Evolutionary conservation across 2,113 vertebrate genomes (phyloP).

Genomic region (Ariopsis seemanni): DNA sequence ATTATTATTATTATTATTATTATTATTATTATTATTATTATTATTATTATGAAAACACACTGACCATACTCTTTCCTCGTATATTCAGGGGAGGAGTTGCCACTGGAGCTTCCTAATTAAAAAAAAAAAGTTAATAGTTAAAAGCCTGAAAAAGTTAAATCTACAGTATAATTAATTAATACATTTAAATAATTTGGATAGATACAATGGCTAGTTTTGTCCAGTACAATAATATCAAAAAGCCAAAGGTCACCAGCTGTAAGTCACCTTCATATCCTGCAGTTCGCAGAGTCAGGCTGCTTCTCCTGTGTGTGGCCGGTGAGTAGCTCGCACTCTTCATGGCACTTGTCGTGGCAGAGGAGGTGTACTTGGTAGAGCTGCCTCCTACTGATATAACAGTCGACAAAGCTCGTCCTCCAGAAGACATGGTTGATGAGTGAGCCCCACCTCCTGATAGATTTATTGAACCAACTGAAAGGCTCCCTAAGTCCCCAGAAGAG

Average conservation of each 20-base stretch:
- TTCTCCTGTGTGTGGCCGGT: conserved; percentile 42
- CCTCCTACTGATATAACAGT: conserved; percentile 7
- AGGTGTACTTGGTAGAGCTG: conserved; percentile 38
- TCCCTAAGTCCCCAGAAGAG: conserved; percentile 4
- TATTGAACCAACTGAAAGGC: background rate
- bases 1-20: conserved; percentile 66
- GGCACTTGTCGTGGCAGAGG: conserved; percentile 22
- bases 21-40: conserved; percentile 62
- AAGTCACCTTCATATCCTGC: conserved; percentile 48
- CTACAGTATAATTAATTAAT: background rate
- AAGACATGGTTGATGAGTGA: conserved; percentile 1
- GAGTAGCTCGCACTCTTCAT: conserved; percentile 43
- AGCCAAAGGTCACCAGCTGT: background rate
- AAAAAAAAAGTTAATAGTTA: background rate
- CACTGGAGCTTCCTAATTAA: conserved; percentile 79
- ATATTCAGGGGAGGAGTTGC: conserved; percentile 90
- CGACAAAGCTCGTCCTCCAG: conserved; percentile 14
- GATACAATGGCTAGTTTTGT: background rate
- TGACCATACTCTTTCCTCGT: conserved; percentile 87
- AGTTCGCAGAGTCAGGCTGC: conserved; percentile 34
- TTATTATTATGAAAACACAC: conserved; percentile 62
- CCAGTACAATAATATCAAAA: background rate
- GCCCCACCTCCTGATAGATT: conserved; percentile 43
- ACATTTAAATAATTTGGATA: background rate
- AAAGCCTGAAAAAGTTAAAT: background rate